Percentiles rank a stretch among this genome's conserved stretches.
phyloP scores from a whole-genome alignment of 2,888 invertebrate genomes.

The Melanophora roralis region DNA sequence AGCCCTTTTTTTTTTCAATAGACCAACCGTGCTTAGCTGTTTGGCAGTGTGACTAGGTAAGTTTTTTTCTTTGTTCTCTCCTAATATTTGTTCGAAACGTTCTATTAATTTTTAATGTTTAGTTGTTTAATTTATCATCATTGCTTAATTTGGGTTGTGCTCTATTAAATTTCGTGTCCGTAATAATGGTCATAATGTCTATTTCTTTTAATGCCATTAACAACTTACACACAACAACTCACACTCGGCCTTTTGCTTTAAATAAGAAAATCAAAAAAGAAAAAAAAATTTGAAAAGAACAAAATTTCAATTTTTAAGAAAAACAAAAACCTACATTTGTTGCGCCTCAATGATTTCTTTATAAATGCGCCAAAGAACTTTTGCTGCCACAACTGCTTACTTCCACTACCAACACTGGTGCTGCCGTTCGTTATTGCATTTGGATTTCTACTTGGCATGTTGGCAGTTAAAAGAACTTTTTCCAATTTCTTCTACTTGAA shows the following conservation, averaged over 20 bases:
- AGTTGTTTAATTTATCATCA: conserved; percentile 58
- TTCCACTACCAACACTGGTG: neutral
- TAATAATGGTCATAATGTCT: conserved; percentile 60
- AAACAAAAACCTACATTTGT: conserved; percentile 39
- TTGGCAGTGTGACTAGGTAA: conserved; percentile 23
- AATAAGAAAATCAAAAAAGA: neutral
- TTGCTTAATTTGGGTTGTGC: conserved; percentile 62
- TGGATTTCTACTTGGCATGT: neutral
- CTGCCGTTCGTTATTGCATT: neutral
- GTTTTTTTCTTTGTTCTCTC: neutral
- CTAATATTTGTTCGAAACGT: conserved; percentile 46
- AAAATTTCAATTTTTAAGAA: neutral
- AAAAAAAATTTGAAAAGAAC: conserved; percentile 14
- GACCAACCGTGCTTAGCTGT: neutral
- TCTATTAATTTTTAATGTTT: conserved; percentile 60
- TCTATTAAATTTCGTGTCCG: conserved; percentile 59
- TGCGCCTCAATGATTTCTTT: conserved; percentile 56
- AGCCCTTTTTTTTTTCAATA: neutral
- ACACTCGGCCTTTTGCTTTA: neutral
- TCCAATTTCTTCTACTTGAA: conserved; percentile 51
- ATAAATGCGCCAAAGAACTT: neutral
- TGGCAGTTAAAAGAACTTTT: conserved; percentile 22
- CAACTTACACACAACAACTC: conserved; percentile 22
- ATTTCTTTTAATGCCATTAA: conserved; percentile 55
- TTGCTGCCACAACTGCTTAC: conserved; percentile 3